Base-by-base conservation (phyloP, 2,888 invertebrate genomes). In the Zele albiditarsus region DNA sequence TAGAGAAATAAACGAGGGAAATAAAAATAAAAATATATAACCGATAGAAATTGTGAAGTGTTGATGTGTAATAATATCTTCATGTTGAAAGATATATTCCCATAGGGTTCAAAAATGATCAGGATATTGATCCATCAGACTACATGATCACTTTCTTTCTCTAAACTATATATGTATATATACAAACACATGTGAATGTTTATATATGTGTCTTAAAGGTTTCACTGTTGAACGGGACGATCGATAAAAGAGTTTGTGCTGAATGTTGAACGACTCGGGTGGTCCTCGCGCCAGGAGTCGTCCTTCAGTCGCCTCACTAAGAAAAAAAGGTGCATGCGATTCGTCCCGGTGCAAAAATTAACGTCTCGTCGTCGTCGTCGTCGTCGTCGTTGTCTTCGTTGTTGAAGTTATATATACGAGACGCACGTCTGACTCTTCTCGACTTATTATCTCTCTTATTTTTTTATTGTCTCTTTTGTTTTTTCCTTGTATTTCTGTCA, bases 251-350 rank as follows among this genome's bases (percentile, higher is more conserved):
- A 63, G 63, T 49, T 68, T 71, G 71, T 75, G 72, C 74, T 65
- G 63, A 74, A 76, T 72, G 70, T 68, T 57, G 71, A 74, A 78
- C 86, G 78, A 84, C 86, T 85, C 85, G 80, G 88, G 88, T 88
- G 88, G 88, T 88, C 86, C 82, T 80, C 82, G 82, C 71, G 75
- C 75, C 75, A 74, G 53, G 75, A 62, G 68, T 53, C 67, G 68
- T 60, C 77, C 76, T 66, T 72, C 75, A 66, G 75, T 66, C 49
- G 53, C 65, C 31, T 65, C 73, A 62, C 68, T 63, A 71, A 28
- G 66, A 76, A 69, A 74, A 16, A 74, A 67, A 71, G 72, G 75
- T 71, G 70, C 62, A 65, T 70, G 72, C 66, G 75, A 73, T 73
- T 74, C 74, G 63, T 27, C 66, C 57, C 67, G 62, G 72, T 67